Conservation (phyloP, 2,888 invertebrate genomes). For the Cacoxenus indagator region DNA sequence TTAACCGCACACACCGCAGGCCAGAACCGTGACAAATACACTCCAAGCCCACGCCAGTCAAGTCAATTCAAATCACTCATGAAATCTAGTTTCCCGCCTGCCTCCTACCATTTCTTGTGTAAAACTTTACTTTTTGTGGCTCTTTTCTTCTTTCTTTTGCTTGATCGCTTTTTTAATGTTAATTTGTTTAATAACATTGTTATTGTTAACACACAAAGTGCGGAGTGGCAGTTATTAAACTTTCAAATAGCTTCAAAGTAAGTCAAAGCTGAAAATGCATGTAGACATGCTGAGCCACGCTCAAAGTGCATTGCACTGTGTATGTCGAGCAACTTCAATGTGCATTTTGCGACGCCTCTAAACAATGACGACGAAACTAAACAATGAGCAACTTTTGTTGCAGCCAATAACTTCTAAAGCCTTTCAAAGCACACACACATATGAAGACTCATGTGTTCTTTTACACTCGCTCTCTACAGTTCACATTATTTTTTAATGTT, state of each 20-base stretch:
- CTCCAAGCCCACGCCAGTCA: neutral
- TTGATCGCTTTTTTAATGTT: neutral
- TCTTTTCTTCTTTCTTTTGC: neutral
- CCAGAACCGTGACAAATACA: too few species aligned
- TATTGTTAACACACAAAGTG: constrained; percentile 19
- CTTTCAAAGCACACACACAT: constrained; percentile 10
- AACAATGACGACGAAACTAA: neutral
- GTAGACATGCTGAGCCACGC: neutral
- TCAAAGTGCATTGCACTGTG: constrained; percentile 14
- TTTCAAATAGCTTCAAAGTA: neutral
- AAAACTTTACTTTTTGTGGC: neutral
- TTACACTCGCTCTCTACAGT: neutral
- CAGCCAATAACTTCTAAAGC: constrained; percentile 40
- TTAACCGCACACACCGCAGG: neutral
- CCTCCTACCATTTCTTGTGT: neutral
- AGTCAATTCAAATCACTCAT: neutral
- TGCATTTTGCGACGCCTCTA: constrained; percentile 17
- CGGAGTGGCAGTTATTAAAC: neutral
- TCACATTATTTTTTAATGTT: neutral
- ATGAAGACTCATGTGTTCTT: constrained; percentile 17
- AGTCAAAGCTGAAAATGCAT: neutral
- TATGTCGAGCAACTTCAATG: neutral
- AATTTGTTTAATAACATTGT: constrained; percentile 5
- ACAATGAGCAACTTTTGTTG: constrained; percentile 27
- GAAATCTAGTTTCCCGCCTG: neutral